Base-by-base conservation (phyloP, 2,113 vertebrate genomes). In the Chloropsis cyanopogon region DNA sequence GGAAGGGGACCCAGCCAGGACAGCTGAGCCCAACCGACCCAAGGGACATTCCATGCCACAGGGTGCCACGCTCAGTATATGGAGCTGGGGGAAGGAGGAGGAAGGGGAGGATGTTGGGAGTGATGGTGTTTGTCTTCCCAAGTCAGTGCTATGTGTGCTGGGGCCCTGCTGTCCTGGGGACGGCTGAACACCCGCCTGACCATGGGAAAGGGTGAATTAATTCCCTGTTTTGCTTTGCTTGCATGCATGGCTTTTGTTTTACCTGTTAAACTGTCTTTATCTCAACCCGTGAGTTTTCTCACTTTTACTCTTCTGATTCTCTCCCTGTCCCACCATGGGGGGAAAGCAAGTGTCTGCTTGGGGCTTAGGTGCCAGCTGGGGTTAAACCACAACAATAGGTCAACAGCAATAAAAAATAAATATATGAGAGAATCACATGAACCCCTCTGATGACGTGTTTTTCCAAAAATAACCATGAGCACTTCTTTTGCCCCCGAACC, bases 401-500 rank as follows among this genome's bases (percentile, higher is more conserved):
- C 95, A 95, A 88, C 25, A 78, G 85, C 60, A 90, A 90, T 88
- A 93, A 88, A 85, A 95, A 88, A 90, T 47, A 91, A 86, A 88
- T 77, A 63, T 17, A 44, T 14, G 17, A 90, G 61, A 72, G 54
- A 92, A 72, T 86, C 85, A 78, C 56, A 60, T 41, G 56, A 94
- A 59, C 41, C 28, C 49, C 12, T 82, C 76, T 39, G 37, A 95
- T 78, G 68, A 94, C 1, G 3, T 68, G 49, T 64, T 91, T 60
- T 64, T 42, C 88, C 93, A 96, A 95, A 96, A 92, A 96, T 94
- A 95, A 90, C 49, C 60, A 63, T 0, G 10, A 82, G 49, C 72
- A 83, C 88, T 83, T 75, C 86, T 90, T 93, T 95, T 88, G 75
- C 90, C 96, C 80, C 93, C 0, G 1, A 86, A 88, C 53, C 49